Evolutionary conservation across 2,797 vertebrate genomes (phyloP), one percentile per base, ranked within the genome.

Genomic region (Mormyrus hasselquistii): DNA sequence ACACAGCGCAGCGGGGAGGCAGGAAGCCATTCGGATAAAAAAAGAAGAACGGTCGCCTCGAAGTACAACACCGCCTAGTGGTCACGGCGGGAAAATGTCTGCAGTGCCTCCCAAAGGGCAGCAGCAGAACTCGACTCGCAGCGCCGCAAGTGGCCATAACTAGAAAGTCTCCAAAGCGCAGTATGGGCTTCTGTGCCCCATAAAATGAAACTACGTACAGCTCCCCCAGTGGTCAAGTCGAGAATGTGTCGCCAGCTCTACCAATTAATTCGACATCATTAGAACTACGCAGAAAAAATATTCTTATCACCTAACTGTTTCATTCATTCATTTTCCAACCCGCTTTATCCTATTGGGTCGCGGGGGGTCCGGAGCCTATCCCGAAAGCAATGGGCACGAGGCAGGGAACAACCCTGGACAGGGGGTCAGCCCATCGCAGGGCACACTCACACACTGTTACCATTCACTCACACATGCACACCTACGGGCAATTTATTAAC

Each of bases 21-120:
- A 69, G 82, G 82, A 69, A 86, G 88, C 49, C 44, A 85, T 29
- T 69, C 25, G 19, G 65, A 89, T 55, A 88, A 88, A 88, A 34
- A 73, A 38, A 3, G 86, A 38, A 6, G 76, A 86, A 73, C 22
- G 41, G 55, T 57, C 76, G 38, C 38, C 7, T 4, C 47, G 12
- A 88, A 88, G 55, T 76, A 62, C 19, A 88, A 52, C 55, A 69
- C 88, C 89, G 65, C 25, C 65, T 65, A 50, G 69, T 7, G 83
- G 47, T 25, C 22, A 52, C 47, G 49, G 50, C 10, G 49, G 89
- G 69, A 55, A 86, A 29, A 12, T 29, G 14, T 10, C 52, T 34
- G 49, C 85, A 57, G 14, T 14, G 50, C 12, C 29, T 29, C 10
- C 52, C 84, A 55, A 22, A 47, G 41, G 82, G 82, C 41, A 5